A percentile compares a stretch with the other conserved stretches of the same genome.
Evolutionary conservation across 1,140 invertebrate species (phyloP).

Genomic region (Drosophila pallidifrons): DNA sequence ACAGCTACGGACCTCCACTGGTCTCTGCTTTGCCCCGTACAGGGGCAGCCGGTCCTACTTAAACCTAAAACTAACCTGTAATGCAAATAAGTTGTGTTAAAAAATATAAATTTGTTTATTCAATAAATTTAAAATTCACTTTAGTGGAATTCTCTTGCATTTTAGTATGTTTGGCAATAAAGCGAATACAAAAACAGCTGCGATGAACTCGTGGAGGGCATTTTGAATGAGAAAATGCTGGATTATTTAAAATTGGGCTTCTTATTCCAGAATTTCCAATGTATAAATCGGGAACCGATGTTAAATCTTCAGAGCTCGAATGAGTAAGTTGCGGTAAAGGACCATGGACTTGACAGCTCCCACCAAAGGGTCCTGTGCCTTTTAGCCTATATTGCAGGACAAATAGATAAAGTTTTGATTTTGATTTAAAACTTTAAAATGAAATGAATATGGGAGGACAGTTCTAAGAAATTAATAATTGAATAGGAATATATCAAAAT

Average conservation of each 20-base stretch:
- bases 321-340: constrained; percentile 86
- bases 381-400: constrained; percentile 87
- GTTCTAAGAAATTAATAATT: no score
- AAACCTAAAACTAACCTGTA: no score
- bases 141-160: constrained; percentile 97
- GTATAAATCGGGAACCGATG: constrained; percentile 80
- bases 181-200: constrained; percentile 96
- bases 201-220: constrained; percentile 94
- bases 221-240: constrained; percentile 91
- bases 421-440: no score
- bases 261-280: constrained; percentile 86
- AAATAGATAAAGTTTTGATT: background rate
- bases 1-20: no score
- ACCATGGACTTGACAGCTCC: constrained; percentile 93
- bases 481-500: no score
- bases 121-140: constrained; percentile 86
- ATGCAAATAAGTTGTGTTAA: background rate
- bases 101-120: background rate
- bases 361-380: constrained; percentile 91
- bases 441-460: no score
- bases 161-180: constrained; percentile 97
- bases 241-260: constrained; percentile 89
- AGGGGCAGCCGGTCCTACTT: no score
- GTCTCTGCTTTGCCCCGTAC: no score
- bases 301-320: constrained; percentile 87